A percentile compares a stretch with the other conserved stretches of the same genome.
phyloP scores from a whole-genome alignment of 1,140 invertebrate species.

The Oreohelix idahoensis region DNA sequence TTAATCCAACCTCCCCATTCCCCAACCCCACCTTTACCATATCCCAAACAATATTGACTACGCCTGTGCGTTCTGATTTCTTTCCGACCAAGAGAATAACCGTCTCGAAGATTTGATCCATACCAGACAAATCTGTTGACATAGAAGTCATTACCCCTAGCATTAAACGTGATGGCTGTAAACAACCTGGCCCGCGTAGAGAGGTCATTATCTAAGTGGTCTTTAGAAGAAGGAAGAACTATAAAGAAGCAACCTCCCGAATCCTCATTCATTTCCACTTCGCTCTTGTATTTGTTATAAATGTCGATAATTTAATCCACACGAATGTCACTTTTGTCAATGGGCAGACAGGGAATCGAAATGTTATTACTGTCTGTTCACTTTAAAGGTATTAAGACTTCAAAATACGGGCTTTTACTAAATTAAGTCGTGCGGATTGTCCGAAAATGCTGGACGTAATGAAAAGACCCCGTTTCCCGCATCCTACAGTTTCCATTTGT shows the following conservation, averaged over 20 bases:
- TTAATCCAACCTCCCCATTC: too few species aligned
- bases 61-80: too few species aligned
- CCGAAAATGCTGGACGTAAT: not conserved
- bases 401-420: not conserved
- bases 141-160: not conserved
- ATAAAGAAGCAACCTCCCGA: not conserved
- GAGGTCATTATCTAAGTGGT: conserved; percentile 1
- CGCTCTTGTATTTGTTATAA: not conserved
- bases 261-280: not conserved
- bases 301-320: not conserved
- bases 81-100: too few species aligned
- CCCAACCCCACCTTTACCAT: too few species aligned
- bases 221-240: not conserved
- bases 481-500: not conserved
- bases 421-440: not conserved
- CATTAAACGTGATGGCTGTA: not conserved
- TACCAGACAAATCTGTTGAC: not conserved
- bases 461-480: not conserved
- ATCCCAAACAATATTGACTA: too few species aligned
- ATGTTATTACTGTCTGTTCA: not conserved
- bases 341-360: not conserved
- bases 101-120: too few species aligned
- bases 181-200: not conserved
- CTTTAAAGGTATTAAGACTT: not conserved
- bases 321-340: not conserved